A percentile compares a stretch with the other conserved stretches of the same genome.
Conservation (phyloP, 2,113 vertebrate species). For the Cervus canadensis region DNA sequence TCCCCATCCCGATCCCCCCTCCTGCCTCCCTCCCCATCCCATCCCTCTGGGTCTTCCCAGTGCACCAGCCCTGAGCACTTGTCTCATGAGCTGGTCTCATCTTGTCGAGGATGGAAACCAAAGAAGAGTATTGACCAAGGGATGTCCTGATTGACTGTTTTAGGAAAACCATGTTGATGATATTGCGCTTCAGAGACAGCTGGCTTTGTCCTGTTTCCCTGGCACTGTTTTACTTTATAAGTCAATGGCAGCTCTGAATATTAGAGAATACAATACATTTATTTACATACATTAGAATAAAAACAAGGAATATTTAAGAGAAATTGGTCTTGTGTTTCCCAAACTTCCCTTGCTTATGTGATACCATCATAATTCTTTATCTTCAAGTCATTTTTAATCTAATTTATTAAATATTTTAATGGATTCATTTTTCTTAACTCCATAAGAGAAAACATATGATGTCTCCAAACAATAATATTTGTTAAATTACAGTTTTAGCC, state of each 20-base stretch:
- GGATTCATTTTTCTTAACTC: neutral
- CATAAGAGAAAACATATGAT: neutral
- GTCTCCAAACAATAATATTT: neutral
- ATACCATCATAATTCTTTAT: neutral
- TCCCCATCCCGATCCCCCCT: no score
- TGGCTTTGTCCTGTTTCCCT: neutral
- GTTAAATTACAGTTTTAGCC: neutral
- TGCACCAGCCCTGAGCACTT: no score
- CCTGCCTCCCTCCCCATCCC: no score
- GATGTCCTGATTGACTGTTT: neutral
- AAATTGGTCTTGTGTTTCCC: neutral
- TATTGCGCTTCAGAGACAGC: neutral
- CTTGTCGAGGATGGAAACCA: accelerated
- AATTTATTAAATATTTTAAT: neutral
- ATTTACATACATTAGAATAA: neutral
- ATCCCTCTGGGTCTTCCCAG: no score
- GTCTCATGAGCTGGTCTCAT: neutral
- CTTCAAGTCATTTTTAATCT: neutral
- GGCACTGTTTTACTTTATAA: neutral
- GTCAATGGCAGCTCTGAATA: neutral
- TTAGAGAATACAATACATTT: neutral
- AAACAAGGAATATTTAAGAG: neutral
- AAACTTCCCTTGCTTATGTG: neutral
- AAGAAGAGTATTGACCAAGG: neutral
- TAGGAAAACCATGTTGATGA: neutral